Evolutionary conservation across 2,888 invertebrate species (phyloP), one percentile per base, ranked within the genome.

Genomic region (Altica lythri): DNA sequence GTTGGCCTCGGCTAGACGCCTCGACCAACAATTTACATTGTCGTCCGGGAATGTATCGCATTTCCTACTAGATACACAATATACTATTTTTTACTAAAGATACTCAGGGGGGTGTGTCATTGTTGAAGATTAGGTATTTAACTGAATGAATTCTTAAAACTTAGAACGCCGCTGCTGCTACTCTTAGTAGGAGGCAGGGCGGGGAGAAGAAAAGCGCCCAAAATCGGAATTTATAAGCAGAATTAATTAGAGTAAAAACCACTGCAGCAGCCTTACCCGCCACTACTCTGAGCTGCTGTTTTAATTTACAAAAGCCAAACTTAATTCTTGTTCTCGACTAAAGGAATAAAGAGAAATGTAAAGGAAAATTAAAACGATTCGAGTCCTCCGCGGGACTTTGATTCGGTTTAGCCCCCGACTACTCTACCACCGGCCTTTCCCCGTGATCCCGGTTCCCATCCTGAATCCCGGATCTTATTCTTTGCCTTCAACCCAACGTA

Each of bases 281-380:
- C 65, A 67, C 68, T 69, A 68, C 67, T 67, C 68, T 68, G 67
- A 68, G 75, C 75, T 75, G 76, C 77, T 76, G 77, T 78, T 78
- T 78, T 78, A 78, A 78, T 78, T 78, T 78, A 78, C 78, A 78
- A 78, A 78, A 78, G 77, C 78, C 77, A 78, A 78, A 78, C 78
- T 78, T 78, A 78, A 78, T 78, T 78, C 78, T 77, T 78, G 78
- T 77, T 77, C 77, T 74, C 51, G 74, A 75, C 74, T 76, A 75
- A 75, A 75, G 76, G 77, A 78, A 77, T 77, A 77, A 77, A 77
- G 77, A 77, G 77, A 78, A 78, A 78, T 77, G 78, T 77, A 75
- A 75, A 75, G 77, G 78, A 78, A 78, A 78, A 78, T 78, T 78
- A 77, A 78, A 78, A 77, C 77, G 77, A 77, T 77, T 78, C 77